Conservation (phyloP, 2,888 invertebrate genomes). For the Leptopterna dolabrata region DNA sequence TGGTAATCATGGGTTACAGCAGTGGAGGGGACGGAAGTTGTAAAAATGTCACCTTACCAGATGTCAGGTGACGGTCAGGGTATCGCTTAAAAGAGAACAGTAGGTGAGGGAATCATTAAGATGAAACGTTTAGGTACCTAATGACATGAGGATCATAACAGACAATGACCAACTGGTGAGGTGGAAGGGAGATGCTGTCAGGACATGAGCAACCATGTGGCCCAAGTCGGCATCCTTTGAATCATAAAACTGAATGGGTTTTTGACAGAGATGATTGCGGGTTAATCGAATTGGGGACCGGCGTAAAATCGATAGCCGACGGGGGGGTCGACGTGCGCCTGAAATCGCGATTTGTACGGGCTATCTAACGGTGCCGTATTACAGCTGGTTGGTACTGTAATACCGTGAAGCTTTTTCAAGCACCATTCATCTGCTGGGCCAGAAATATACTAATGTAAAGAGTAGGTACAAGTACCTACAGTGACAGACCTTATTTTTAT, state of each 20-base stretch:
- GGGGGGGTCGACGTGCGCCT: not conserved
- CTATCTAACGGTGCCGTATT: not conserved
- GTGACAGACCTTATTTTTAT: no score
- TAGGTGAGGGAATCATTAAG: not conserved
- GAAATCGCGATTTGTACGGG: not conserved
- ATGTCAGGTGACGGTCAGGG: not conserved
- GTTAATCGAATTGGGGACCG: not conserved
- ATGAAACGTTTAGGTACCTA: conserved; percentile 11
- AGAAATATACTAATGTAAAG: no score
- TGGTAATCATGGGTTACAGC: not conserved
- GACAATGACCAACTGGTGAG: not conserved
- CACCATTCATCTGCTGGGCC: no score
- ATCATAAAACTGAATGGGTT: not conserved
- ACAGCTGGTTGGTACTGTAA: not conserved
- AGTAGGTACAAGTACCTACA: no score
- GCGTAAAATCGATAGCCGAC: not conserved
- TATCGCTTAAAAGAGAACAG: not conserved
- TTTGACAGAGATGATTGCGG: not conserved
- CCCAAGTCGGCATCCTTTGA: not conserved
- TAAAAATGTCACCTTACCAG: not conserved
- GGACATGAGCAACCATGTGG: not conserved
- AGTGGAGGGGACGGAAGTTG: not conserved
- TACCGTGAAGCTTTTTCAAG: no score
- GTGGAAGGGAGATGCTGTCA: not conserved
- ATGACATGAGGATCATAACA: not conserved